Evolutionary conservation across 2,113 vertebrate species (phyloP).

Genomic region (Caranx melampygus): DNA sequence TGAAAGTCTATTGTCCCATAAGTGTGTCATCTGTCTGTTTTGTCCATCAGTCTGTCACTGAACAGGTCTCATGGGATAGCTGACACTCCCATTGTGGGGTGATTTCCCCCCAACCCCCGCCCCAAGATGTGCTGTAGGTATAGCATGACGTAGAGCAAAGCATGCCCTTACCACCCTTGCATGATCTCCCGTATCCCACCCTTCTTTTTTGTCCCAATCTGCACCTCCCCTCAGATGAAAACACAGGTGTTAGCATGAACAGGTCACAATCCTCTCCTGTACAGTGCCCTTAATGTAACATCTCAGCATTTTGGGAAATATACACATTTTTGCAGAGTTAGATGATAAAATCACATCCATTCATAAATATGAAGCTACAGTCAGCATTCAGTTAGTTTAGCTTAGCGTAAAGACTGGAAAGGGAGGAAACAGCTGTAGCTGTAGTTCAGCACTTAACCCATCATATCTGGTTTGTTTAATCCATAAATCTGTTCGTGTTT

Average conservation of each 20-base stretch:
- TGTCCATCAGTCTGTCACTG: constrained; percentile 95
- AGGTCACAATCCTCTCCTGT: neutral
- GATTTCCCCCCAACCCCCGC: constrained; percentile 83
- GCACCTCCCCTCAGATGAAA: neutral
- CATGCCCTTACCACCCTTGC: constrained; percentile 59
- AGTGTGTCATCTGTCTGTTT: constrained; percentile 79
- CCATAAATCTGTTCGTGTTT: neutral
- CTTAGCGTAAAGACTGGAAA: neutral
- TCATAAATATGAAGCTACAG: neutral
- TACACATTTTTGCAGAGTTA: neutral
- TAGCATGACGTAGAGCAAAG: constrained; percentile 75
- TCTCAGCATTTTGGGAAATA: neutral
- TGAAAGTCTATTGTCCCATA: constrained; percentile 34
- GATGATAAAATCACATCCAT: neutral
- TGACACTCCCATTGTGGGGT: constrained; percentile 89
- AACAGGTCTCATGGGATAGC: constrained; percentile 98
- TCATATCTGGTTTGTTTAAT: neutral
- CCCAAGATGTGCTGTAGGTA: constrained; percentile 91
- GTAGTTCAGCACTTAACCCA: neutral
- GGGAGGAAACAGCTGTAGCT: neutral
- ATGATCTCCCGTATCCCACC: constrained; percentile 50
- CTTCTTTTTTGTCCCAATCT: constrained; percentile 34
- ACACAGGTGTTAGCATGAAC: neutral
- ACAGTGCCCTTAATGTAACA: neutral
- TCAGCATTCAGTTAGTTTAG: neutral